A percentile compares a stretch with the other conserved stretches of the same genome.
Evolutionary conservation across 2,797 vertebrate genomes (phyloP).

Genomic region (Chelon labrosus): DNA sequence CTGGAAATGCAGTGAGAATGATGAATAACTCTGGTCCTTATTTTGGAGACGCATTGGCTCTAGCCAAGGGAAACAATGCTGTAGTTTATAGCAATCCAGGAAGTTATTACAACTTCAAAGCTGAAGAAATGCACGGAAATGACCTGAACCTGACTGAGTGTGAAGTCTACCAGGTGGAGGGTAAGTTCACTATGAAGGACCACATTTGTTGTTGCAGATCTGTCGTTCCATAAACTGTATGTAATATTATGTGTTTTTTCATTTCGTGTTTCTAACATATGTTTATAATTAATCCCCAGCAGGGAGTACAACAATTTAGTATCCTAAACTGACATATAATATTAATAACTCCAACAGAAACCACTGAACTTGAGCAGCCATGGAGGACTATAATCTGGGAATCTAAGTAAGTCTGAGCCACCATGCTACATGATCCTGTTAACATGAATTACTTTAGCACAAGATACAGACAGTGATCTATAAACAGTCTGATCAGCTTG

Average conservation of each 20-base stretch:
- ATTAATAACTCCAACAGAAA: conserved; percentile 24
- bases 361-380: conserved; percentile 29
- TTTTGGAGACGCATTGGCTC: conserved; percentile 61
- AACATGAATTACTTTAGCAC: no score
- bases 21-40: fast-evolving
- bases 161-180: conserved; percentile 73
- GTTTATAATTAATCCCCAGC: no score
- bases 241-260: no score
- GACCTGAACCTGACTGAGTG: conserved; percentile 63
- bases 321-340: not conserved
- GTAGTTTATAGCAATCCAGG: conserved; percentile 1
- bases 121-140: conserved; percentile 61
- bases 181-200: conserved; percentile 42
- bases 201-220: not conserved
- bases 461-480: no score
- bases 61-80: conserved; percentile 1
- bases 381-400: conserved; percentile 58
- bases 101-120: conserved; percentile 40
- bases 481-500: no score
- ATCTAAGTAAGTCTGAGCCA: conserved; percentile 10
- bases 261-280: no score
- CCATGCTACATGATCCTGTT: no score
- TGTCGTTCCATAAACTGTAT: not conserved
- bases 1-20: not conserved
- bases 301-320: no score